A percentile compares a stretch with the other conserved stretches of the same genome.
These are phyloP conservation scores for Ischnura elegans DNA, from an alignment of 2,888 invertebrate species.

Conservation along the genomic window DNA sequence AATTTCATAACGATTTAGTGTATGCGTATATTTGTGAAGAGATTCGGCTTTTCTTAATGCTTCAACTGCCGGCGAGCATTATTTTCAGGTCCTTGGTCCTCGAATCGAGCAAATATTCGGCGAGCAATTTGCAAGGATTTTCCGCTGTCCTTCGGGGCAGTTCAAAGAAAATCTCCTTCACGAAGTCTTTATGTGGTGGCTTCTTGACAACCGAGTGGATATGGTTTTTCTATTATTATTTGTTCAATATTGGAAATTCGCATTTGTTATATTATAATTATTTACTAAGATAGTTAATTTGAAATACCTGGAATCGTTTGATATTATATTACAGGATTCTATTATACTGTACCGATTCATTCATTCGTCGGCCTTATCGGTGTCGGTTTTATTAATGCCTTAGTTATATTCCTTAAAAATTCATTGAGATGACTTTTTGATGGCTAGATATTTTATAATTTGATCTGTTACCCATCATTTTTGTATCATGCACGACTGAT, in stretches of 20 bases:
- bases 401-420: too few species aligned
- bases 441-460: too few species aligned
- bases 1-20: conserved; percentile 10
- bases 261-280: neutral
- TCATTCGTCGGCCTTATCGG: too few species aligned
- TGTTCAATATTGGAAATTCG: neutral
- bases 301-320: too few species aligned
- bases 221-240: neutral
- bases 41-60: neutral
- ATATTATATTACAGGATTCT: too few species aligned
- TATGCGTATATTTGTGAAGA: neutral
- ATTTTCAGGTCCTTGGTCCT: conserved; percentile 2
- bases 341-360: too few species aligned
- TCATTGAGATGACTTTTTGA: too few species aligned
- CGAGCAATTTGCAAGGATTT: conserved; percentile 42
- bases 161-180: neutral
- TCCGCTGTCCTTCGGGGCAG: conserved; percentile 18
- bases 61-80: neutral
- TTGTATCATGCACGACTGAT: too few species aligned
- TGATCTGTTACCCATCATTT: too few species aligned
- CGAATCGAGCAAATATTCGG: conserved; percentile 44
- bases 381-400: too few species aligned
- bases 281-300: too few species aligned
- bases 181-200: neutral
- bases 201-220: neutral